Percentiles rank a stretch among this genome's conserved stretches.
These are phyloP conservation scores for Elymnias hypermnestra DNA, from an alignment of 1,140 invertebrate genomes.

Conservation along the genomic window DNA sequence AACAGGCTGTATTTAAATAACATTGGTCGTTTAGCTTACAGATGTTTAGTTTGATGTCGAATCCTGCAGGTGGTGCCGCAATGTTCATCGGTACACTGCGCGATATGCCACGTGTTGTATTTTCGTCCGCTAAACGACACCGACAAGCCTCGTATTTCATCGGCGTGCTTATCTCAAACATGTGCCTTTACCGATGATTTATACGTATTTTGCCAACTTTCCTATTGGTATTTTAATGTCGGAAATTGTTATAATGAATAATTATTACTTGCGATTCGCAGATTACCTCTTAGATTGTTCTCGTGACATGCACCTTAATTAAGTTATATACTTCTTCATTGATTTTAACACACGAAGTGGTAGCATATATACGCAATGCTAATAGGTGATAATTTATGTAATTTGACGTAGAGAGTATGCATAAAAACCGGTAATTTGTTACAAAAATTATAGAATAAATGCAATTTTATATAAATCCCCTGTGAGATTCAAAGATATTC, in stretches of 20 bases:
- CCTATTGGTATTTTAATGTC: conserved; percentile 18
- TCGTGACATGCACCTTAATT: neutral
- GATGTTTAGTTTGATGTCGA: conserved; percentile 14
- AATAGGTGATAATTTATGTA: too few relatives aligned
- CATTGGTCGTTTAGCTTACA: conserved; percentile 9
- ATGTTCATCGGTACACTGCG: conserved; percentile 23
- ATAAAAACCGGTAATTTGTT: too few relatives aligned
- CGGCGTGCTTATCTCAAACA: conserved; percentile 55
- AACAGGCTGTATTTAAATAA: neutral
- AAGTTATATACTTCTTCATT: too few relatives aligned
- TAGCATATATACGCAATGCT: too few relatives aligned
- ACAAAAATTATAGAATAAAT: too few relatives aligned
- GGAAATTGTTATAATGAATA: conserved; percentile 20
- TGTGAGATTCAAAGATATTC: too few relatives aligned
- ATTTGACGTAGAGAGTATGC: too few relatives aligned
- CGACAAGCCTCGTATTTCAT: conserved; percentile 50
- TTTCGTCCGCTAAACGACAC: conserved; percentile 50
- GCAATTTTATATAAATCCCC: too few relatives aligned
- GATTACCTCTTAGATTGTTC: neutral
- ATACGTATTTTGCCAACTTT: conserved; percentile 48
- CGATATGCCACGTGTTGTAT: conserved; percentile 49
- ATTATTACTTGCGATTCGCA: conserved; percentile 10
- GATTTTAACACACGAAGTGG: too few relatives aligned
- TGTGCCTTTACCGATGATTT: conserved; percentile 63
- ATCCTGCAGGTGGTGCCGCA: conserved; percentile 21